phyloP scores from a whole-genome alignment of 2,797 vertebrate genomes.

The Clarias pachynema region DNA sequence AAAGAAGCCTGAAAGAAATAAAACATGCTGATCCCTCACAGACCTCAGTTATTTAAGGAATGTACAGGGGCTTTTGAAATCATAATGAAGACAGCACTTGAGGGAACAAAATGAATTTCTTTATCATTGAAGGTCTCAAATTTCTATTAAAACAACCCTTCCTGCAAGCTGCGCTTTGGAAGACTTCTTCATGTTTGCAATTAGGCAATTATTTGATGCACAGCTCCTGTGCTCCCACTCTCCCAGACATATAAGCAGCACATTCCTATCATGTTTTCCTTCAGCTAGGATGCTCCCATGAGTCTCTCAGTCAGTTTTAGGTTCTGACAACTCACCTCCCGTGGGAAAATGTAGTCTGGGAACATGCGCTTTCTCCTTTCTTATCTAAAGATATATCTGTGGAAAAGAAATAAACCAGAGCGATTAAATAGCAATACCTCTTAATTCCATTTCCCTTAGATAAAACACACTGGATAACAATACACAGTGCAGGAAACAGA shows the following conservation, averaged over 20 bases:
- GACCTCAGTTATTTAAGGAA: slow-evolving; percentile 30
- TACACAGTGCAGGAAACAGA: background rate
- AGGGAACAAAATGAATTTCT: slow-evolving; percentile 7
- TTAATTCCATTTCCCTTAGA: background rate
- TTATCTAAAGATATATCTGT: slow-evolving; percentile 30
- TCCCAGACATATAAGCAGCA: slow-evolving; percentile 29
- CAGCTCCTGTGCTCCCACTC: slow-evolving; percentile 39
- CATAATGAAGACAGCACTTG: background rate
- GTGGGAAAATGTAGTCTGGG: slow-evolving; percentile 49
- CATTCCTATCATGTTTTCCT: slow-evolving; percentile 71
- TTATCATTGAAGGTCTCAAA: slow-evolving; percentile 3
- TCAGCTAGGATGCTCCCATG: slow-evolving; percentile 65
- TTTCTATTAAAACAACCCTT: background rate
- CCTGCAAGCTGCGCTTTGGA: background rate
- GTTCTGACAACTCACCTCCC: slow-evolving; percentile 36
- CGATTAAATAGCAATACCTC: slow-evolving; percentile 28
- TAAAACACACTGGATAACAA: background rate
- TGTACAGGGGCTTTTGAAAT: slow-evolving; percentile 22
- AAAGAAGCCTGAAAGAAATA: background rate
- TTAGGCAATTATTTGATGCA: slow-evolving; percentile 14
- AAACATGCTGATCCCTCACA: slow-evolving; percentile 23
- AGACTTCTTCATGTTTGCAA: background rate
- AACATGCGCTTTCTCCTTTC: slow-evolving; percentile 30
- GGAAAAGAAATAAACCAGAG: slow-evolving; percentile 23
- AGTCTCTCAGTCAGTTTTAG: slow-evolving; percentile 50